These are phyloP conservation scores for Troglohyphantes excavatus DNA, from an alignment of 2,888 invertebrate species.

Conservation along the genomic window DNA sequence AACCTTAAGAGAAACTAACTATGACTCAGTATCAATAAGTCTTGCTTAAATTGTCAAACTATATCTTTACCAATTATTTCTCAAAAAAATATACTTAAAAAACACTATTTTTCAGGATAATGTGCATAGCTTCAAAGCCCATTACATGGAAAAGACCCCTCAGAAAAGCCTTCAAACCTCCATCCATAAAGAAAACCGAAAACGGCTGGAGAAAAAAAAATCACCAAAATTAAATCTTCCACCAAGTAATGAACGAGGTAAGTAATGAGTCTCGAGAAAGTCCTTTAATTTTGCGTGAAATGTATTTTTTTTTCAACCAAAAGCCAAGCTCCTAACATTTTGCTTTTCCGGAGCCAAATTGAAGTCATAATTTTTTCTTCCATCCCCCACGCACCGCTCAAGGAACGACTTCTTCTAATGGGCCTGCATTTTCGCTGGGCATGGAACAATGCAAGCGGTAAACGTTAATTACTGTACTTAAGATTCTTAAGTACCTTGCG, in stretches of 20 bases:
- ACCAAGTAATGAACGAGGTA: slow-evolving; percentile 18
- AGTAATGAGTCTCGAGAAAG: slow-evolving; percentile 52
- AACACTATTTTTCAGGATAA: not conserved
- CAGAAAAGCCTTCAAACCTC: not conserved
- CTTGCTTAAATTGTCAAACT: too few relatives aligned
- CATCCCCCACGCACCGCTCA: not conserved
- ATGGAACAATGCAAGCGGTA: slow-evolving; percentile 66
- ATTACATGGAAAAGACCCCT: not conserved
- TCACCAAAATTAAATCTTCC: slow-evolving; percentile 55
- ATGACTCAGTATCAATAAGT: too few relatives aligned
- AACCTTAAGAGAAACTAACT: too few relatives aligned
- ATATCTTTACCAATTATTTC: too few relatives aligned
- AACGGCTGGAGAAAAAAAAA: slow-evolving; percentile 6
- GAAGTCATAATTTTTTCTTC: slow-evolving; percentile 66
- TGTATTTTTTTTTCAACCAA: slow-evolving; percentile 9
- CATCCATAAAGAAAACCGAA: not conserved
- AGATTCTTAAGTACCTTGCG: slow-evolving; percentile 56
- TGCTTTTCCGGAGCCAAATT: slow-evolving; percentile 43
- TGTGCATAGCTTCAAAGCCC: not conserved
- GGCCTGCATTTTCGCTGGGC: slow-evolving; percentile 46
- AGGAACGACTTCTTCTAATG: slow-evolving; percentile 54
- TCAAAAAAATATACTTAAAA: not conserved
- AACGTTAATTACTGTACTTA: slow-evolving; percentile 74
- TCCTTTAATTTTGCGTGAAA: slow-evolving; percentile 70
- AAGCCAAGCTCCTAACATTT: slow-evolving; percentile 12